phyloP scores from a whole-genome alignment of 2,113 vertebrate genomes.

The Otocyon megalotis region DNA sequence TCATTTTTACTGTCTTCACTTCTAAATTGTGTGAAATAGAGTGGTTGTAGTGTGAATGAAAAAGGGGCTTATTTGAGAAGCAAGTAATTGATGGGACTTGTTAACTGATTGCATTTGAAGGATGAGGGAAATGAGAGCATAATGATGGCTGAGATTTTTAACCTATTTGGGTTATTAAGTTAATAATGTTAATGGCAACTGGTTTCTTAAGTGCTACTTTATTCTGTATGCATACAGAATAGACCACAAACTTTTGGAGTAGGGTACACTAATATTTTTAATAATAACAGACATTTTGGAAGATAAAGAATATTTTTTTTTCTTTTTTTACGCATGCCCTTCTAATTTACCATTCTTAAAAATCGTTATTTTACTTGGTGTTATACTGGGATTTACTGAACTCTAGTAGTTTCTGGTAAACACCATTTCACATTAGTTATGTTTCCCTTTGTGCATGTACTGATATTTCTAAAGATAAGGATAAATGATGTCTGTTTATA shows the following conservation, averaged over 20 bases:
- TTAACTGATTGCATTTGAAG: neutral
- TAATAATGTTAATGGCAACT: conserved; percentile 1
- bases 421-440: neutral
- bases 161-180: neutral
- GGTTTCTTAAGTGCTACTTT: neutral
- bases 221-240: neutral
- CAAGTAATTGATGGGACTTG: neutral
- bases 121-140: neutral
- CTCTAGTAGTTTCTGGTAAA: neutral
- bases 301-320: neutral
- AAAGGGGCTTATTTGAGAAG: conserved; percentile 21
- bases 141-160: neutral
- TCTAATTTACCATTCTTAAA: neutral
- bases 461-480: neutral
- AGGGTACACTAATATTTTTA: neutral
- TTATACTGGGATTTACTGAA: neutral
- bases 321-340: neutral
- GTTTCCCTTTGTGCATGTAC: neutral
- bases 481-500: neutral
- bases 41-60: neutral
- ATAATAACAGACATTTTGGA: neutral
- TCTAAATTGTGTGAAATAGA: neutral
- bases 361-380: conserved; percentile 9
- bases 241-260: neutral
- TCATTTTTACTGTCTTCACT: neutral